Evolutionary conservation across 2,888 invertebrate genomes (phyloP), one percentile per base, ranked within the genome.

Genomic region (Tethea ocularis): DNA sequence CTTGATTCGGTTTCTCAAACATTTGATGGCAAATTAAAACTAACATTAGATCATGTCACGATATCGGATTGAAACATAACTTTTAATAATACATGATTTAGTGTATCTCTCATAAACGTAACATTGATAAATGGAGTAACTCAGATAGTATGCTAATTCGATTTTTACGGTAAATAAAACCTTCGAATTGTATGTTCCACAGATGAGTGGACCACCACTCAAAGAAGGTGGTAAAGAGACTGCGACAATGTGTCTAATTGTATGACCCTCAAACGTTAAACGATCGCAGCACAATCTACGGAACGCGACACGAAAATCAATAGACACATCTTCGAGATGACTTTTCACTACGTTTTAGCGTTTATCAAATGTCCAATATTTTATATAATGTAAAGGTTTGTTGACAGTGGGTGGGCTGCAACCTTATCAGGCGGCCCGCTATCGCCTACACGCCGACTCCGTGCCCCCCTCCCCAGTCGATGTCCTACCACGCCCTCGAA

Each of bases 401-500:
- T 91, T 91, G 92, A 92, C 89, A 90, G 86, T 83, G 76, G 78
- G 75, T 74, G 76, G 80, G 80, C 83, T 83, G 87, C 83, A 86
- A 72, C 82, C 82, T 89, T 90, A 90, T 91, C 91, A 91, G 82
- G 80, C 80, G 17, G 10, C 15, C 36, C 36, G 84, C 78, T 83
- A 83, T 86, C 83, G 84, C 78, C 80, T 78, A 75, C 79, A 82
- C 84, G 84, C 83, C 87, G 85, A 84, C 85, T 81, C 85, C 75
- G 81, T 71, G 62, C 72, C 82, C 82, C n/a, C 80, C 78, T 69
- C 77, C 79, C 79, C 72, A 72, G 73, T 72, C 78, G 78, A 71
- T 75, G 77, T 69, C 78, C 71, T 78, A 90, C 91, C 92, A 91
- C 91, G 92, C 92, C 92, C 92, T 83, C 84, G 63, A 66, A 75